Conservation (phyloP, 2,113 vertebrate species). For the Falco punctatus region DNA sequence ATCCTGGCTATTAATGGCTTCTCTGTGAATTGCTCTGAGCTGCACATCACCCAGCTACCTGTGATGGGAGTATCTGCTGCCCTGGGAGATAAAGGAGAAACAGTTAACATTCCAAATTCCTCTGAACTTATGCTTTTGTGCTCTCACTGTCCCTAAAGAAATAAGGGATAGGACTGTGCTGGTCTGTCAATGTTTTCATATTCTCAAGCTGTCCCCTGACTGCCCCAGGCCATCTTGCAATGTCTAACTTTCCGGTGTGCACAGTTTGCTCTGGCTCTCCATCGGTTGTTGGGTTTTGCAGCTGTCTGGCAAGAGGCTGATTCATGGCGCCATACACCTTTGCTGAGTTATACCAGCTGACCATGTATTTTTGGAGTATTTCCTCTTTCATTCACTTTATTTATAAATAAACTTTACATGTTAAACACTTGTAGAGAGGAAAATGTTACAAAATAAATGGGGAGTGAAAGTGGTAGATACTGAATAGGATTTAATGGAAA, state of each 20-base stretch:
- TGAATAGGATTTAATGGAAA: background rate
- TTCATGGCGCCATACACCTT: background rate
- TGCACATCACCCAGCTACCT: fast-evolving
- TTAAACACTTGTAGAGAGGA: background rate
- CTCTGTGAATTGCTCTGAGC: background rate
- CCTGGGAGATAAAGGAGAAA: background rate
- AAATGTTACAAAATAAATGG: fast-evolving
- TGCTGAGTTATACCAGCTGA: background rate
- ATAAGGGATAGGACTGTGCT: background rate
- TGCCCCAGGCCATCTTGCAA: too few species aligned
- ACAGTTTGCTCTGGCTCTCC: background rate
- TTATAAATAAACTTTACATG: background rate
- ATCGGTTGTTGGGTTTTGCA: background rate
- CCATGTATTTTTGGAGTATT: fast-evolving
- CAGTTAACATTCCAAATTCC: too few species aligned
- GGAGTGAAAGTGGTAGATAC: background rate
- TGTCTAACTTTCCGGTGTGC: fast-evolving
- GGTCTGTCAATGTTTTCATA: fast-evolving
- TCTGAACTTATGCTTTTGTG: background rate
- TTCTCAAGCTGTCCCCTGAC: background rate
- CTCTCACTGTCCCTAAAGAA: background rate
- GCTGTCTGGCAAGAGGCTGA: background rate
- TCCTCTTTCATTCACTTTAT: background rate
- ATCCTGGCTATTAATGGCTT: too few species aligned
- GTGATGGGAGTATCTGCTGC: background rate